Conservation (phyloP, 1,140 invertebrate species). For the Drosophila nigromelanica region DNA sequence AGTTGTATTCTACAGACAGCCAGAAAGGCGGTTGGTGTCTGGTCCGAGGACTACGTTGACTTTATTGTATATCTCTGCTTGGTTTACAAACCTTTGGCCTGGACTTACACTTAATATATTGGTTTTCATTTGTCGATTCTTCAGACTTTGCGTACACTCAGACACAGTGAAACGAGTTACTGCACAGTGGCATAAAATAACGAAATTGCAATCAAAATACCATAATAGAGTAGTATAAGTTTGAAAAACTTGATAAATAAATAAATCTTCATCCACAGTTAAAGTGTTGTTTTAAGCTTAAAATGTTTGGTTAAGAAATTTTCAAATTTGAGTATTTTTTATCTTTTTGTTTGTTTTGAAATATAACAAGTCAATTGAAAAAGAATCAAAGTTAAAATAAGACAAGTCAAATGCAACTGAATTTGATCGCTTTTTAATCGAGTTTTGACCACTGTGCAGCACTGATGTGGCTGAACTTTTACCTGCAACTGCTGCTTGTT, state of each 20-base stretch:
- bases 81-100: constrained; percentile 74
- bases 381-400: background rate
- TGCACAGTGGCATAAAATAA: constrained; percentile 55
- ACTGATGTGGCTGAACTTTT: constrained; percentile 55
- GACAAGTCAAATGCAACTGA: background rate
- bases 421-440: constrained; percentile 26
- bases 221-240: background rate
- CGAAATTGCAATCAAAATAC: constrained; percentile 27
- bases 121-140: constrained; percentile 24
- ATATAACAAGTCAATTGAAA: background rate
- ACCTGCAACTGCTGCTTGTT: constrained; percentile 60
- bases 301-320: background rate
- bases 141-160: constrained; percentile 25
- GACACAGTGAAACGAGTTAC: constrained; percentile 49
- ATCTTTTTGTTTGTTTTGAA: background rate
- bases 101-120: constrained; percentile 44
- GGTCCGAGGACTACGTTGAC: constrained; percentile 37
- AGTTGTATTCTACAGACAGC: constrained; percentile 38
- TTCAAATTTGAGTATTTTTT: background rate
- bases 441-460: constrained; percentile 37
- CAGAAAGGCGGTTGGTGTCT: constrained; percentile 39
- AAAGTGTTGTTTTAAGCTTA: background rate
- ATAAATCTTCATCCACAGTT: background rate
- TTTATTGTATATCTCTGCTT: constrained; percentile 43
- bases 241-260: background rate